These are phyloP conservation scores for Stichopus horrens DNA, from an alignment of 53 echinoderm and acorn worm genomes.

Conservation along the genomic window DNA sequence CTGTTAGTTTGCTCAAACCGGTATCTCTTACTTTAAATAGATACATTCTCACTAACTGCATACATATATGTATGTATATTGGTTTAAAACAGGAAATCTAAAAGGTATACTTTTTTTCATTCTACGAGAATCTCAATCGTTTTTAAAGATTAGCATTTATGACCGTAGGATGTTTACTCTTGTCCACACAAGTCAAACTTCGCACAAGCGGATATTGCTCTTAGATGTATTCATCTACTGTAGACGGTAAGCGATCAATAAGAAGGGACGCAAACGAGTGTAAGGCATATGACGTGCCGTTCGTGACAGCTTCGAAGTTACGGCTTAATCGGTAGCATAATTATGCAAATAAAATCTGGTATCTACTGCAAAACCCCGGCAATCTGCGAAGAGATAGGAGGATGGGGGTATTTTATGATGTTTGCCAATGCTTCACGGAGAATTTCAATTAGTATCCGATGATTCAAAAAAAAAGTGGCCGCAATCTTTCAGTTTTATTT, in stretches of 20 bases:
- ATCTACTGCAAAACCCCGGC: background rate
- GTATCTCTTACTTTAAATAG: no score
- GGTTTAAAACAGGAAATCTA: no score
- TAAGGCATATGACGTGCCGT: background rate
- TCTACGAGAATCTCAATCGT: no score
- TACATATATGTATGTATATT: no score
- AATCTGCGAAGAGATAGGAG: background rate
- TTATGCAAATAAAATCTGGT: background rate
- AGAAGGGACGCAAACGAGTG: background rate
- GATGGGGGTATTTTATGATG: background rate
- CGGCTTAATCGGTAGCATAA: background rate
- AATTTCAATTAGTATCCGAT: background rate
- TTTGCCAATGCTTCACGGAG: background rate
- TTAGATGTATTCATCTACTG: background rate
- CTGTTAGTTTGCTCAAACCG: no score
- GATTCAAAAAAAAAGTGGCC: no score
- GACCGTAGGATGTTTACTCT: background rate
- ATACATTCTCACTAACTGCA: no score
- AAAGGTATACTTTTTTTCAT: no score
- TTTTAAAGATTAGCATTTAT: background rate
- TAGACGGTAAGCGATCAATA: background rate
- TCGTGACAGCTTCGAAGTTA: background rate
- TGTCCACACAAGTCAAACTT: background rate
- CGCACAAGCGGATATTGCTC: background rate
- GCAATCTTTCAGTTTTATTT: no score